Percentiles rank a stretch among this genome's conserved stretches.
These are phyloP conservation scores for Formica aserva DNA, from an alignment of 2,888 invertebrate genomes.

Conservation along the genomic window DNA sequence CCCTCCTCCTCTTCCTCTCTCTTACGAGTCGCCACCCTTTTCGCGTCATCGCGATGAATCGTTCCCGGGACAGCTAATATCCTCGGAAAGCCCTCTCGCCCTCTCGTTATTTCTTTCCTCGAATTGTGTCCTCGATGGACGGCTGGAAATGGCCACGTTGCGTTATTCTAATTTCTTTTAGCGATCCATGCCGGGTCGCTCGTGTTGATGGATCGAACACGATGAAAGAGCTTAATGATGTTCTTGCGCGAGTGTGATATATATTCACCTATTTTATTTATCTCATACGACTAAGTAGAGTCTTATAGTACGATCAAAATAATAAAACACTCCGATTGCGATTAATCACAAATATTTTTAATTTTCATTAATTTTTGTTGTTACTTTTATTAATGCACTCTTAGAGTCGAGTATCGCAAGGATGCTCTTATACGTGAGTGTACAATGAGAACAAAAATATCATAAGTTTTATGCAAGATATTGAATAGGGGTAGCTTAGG, in stretches of 20 bases:
- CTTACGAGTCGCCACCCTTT: constrained; percentile 27
- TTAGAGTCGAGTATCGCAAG: not conserved
- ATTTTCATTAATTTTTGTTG: not conserved
- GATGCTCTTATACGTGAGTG: not conserved
- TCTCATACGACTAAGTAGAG: not conserved
- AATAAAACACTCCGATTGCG: not conserved
- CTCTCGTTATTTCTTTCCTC: constrained; percentile 40
- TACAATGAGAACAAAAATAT: not conserved
- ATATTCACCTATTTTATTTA: constrained; percentile 17
- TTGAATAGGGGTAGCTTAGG: not conserved
- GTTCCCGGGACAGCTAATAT: constrained; percentile 62
- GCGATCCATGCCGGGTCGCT: constrained; percentile 31
- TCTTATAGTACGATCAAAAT: not conserved
- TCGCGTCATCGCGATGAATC: constrained; percentile 52
- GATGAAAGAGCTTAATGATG: constrained; percentile 16
- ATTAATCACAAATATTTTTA: constrained; percentile 9
- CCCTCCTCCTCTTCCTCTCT: constrained; percentile 29
- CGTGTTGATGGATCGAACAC: constrained; percentile 30
- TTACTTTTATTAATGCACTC: not conserved
- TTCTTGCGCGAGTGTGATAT: not conserved
- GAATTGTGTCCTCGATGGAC: constrained; percentile 37
- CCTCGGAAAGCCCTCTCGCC: constrained; percentile 56
- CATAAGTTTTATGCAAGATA: not conserved
- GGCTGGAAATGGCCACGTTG: constrained; percentile 44
- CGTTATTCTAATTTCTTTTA: constrained; percentile 58